A percentile compares a stretch with the other conserved stretches of the same genome.
These are phyloP conservation scores for Acrocephalus arundinaceus DNA, from an alignment of 2,113 vertebrate genomes.

Conservation along the genomic window DNA sequence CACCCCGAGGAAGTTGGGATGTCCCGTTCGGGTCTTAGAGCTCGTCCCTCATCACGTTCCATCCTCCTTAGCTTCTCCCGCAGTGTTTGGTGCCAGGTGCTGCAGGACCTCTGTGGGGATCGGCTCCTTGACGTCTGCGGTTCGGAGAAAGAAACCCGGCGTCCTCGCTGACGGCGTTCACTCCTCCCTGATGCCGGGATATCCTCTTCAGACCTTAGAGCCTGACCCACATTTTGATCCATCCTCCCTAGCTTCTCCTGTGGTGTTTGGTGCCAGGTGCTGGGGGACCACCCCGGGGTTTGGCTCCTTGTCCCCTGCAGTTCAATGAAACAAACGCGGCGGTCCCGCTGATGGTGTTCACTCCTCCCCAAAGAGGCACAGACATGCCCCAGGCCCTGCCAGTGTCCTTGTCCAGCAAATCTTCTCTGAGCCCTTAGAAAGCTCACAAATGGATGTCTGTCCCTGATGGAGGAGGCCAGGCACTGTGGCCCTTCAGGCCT, in stretches of 20 bases:
- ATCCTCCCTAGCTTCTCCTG: neutral
- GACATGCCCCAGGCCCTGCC: neutral
- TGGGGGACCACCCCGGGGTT: rapidly evolving
- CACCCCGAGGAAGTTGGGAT: rapidly evolving
- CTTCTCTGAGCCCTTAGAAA: neutral
- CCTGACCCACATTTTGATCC: neutral
- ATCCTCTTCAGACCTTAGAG: neutral
- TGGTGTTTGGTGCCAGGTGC: neutral
- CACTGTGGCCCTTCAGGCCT: neutral
- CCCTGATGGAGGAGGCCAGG: neutral
- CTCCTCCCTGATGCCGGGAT: neutral
- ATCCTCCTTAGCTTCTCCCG: neutral
- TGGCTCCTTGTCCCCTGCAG: neutral
- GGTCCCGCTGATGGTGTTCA: rapidly evolving
- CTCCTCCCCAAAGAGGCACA: neutral
- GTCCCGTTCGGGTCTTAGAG: rapidly evolving
- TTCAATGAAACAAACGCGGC: rapidly evolving
- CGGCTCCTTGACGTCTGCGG: neutral
- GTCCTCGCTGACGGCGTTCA: neutral
- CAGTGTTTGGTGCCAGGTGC: neutral
- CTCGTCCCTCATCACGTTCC: neutral
- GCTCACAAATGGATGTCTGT: neutral
- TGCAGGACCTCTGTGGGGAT: neutral
- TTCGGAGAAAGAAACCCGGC: neutral
- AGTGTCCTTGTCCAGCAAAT: neutral